These are phyloP conservation scores for Rhinopomastus cyanomelas DNA, from an alignment of 2,113 vertebrate species.

Conservation along the genomic window DNA sequence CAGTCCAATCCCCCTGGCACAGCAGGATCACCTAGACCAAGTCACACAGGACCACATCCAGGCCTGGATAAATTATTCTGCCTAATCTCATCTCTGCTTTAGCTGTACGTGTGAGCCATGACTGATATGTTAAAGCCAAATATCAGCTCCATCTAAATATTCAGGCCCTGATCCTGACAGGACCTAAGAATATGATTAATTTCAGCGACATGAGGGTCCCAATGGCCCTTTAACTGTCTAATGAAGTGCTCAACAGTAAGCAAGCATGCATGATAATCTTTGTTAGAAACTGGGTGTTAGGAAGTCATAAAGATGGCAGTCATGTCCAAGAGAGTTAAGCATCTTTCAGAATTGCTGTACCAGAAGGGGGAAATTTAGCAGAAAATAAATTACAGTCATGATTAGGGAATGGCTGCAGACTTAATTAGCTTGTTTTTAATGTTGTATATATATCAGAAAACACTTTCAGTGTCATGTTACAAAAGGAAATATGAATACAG, in stretches of 20 bases:
- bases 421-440: slow-evolving; percentile 38
- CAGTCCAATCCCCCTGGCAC: too few species aligned
- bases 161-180: neutral
- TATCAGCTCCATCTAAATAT: neutral
- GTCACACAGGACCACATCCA: too few species aligned
- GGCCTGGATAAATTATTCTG: neutral
- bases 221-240: neutral
- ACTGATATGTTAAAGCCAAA: neutral
- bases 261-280: neutral
- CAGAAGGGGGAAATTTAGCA: slow-evolving; percentile 47
- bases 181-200: neutral
- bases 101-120: neutral
- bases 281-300: neutral
- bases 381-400: slow-evolving; percentile 29
- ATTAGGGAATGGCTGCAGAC: slow-evolving; percentile 31
- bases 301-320: slow-evolving; percentile 22
- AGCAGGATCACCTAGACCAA: too few species aligned
- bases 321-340: neutral
- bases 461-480: neutral
- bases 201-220: neutral
- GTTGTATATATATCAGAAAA: slow-evolving; percentile 19
- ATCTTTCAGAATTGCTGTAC: slow-evolving; percentile 17
- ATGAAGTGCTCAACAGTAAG: slow-evolving; percentile 21
- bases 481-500: neutral
- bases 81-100: neutral